Base-by-base conservation (phyloP, 2,113 vertebrate species). In the Hippocampus guttulatus region DNA sequence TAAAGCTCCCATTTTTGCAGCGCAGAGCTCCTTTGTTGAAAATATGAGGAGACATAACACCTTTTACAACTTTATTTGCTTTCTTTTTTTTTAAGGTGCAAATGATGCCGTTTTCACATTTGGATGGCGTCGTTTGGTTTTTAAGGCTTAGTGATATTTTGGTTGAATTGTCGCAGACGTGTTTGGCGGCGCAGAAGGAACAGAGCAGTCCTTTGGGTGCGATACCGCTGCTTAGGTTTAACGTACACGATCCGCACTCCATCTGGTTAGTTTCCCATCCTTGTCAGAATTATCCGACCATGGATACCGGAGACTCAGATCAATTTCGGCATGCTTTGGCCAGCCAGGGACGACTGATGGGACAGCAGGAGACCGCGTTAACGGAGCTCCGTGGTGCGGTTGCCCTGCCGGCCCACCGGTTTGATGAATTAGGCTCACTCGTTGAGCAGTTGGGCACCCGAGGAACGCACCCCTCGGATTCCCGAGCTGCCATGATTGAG, bases 51-150 rank as follows among this genome's bases (percentile, higher is more conserved):
- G 2, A 33, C 38, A 61, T 65, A 78, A 70, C 43, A 10, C 25
- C 0, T 10, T 49, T 57, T 45, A 2, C 23, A 11, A 66, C 51
- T 52, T 73, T 40, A 23, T 38, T 38, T 15, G 10, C 33, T 2
- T 71, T 74, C 43, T 74, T 5, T 38, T 5, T 38, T n/a, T 55
- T 30, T 68, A 15, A 61, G 15, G 27, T 3, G 27, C 68, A 74
- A 77, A 87, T 80, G 58, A 83, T 82, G 85, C 75, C 33, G 78
- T 78, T 76, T 82, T 82, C 43, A 75, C 66, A 70, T 83, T 80
- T 71, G 78, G 82, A 81, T 78, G 79, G 73, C 11, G 0, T 64
- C 76, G 60, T 73, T 79, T 74, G 61, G 47, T 75, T 79, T 38
- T 77, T 71, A 67, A 71, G 43, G 74, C 51, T 1, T 55, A 45